These are phyloP conservation scores for Gambusia yucatana DNA, from an alignment of 2,797 vertebrate genomes.

Conservation along the genomic window DNA sequence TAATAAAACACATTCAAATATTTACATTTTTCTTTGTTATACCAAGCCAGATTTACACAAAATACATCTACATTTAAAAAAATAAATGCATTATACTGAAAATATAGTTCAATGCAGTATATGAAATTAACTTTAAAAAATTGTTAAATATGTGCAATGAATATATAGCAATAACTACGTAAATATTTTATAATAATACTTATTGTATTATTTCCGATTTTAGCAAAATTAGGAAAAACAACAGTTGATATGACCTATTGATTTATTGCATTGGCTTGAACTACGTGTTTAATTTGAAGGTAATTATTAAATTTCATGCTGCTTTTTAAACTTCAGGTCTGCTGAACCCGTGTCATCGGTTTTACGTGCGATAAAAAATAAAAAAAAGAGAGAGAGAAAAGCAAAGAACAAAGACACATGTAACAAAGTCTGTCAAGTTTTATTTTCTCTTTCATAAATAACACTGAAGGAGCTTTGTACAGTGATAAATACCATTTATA, in stretches of 20 bases:
- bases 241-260: not conserved
- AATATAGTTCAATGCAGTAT: not conserved
- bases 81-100: not conserved
- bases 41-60: not conserved
- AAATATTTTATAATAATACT: no score
- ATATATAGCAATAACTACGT: not conserved
- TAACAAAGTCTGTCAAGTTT: slow-evolving; percentile 72
- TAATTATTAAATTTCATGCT: not conserved
- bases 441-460: slow-evolving; percentile 85
- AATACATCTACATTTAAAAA: not conserved
- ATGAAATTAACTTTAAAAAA: not conserved
- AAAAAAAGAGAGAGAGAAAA: not conserved
- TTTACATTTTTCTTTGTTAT: not conserved
- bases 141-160: not conserved
- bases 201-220: not conserved
- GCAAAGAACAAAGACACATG: not conserved
- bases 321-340: not conserved
- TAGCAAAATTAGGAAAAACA: not conserved
- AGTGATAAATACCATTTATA: slow-evolving; percentile 85
- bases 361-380: not conserved
- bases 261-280: not conserved
- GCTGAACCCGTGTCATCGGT: not conserved
- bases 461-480: slow-evolving; percentile 84
- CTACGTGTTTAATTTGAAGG: not conserved
- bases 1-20: not conserved